Evolutionary conservation across 2,797 vertebrate genomes (phyloP).

Genomic region (Oreochromis mossambicus): DNA sequence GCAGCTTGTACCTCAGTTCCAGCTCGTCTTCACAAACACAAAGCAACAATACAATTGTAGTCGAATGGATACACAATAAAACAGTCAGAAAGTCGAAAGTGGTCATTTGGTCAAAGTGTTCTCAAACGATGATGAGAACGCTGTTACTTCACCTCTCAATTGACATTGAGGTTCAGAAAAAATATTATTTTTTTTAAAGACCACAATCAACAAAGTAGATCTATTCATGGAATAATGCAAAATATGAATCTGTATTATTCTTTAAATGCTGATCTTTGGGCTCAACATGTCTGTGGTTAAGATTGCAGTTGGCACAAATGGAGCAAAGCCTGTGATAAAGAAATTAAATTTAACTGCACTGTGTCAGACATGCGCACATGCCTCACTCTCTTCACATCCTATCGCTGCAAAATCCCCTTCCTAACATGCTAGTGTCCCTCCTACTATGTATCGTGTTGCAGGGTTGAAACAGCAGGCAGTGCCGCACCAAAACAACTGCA

Average conservation of each 20-base stretch:
- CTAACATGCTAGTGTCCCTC: neutral
- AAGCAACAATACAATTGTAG: neutral
- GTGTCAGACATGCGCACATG: neutral
- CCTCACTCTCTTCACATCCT: neutral
- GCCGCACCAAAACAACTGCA: neutral
- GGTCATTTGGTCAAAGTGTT: neutral
- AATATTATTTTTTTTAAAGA: neutral
- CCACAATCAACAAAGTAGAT: neutral
- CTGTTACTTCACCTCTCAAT: neutral
- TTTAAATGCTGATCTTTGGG: too few relatives aligned
- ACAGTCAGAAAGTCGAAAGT: neutral
- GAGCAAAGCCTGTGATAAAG: neutral
- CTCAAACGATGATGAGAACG: neutral
- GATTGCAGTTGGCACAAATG: neutral
- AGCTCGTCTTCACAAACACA: slow-evolving; percentile 78
- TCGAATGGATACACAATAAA: neutral
- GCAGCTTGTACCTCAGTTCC: slow-evolving; percentile 88
- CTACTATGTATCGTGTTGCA: neutral
- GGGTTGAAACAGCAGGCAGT: neutral
- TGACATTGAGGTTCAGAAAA: neutral
- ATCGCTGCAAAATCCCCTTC: neutral
- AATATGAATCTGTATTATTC: neutral
- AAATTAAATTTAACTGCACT: neutral
- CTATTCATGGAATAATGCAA: neutral
- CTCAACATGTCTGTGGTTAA: neutral